These are phyloP conservation scores for Andrena camellia DNA, from an alignment of 2,888 invertebrate species.

Conservation along the genomic window DNA sequence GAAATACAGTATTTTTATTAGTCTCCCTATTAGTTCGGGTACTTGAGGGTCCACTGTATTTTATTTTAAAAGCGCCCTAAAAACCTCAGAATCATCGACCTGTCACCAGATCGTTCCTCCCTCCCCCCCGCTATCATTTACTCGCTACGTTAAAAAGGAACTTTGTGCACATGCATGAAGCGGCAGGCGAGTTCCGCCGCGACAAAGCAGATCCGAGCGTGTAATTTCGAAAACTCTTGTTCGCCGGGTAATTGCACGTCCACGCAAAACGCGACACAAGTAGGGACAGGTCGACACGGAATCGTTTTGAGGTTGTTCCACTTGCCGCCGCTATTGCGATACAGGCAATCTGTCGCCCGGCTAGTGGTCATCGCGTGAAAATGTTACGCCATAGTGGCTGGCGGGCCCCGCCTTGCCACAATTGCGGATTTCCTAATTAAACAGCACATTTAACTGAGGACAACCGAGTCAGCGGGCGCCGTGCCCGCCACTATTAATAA, in stretches of 20 bases:
- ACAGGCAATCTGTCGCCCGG: constrained; percentile 53
- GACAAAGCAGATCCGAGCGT: constrained; percentile 26
- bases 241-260: constrained; percentile 48
- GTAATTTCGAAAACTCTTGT: constrained; percentile 56
- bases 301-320: constrained; percentile 69
- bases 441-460: constrained; percentile 73
- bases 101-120: background rate
- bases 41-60: background rate
- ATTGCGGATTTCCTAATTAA: constrained; percentile 79
- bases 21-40: too few relatives aligned
- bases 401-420: constrained; percentile 63
- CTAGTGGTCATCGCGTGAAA: constrained; percentile 50
- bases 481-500: constrained; percentile 72
- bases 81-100: background rate
- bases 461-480: constrained; percentile 72
- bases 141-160: constrained; percentile 26
- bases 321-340: constrained; percentile 27
- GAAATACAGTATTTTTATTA: too few relatives aligned
- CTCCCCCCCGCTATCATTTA: background rate
- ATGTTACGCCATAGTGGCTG: constrained; percentile 17
- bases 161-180: background rate
- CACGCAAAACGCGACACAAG: constrained; percentile 41
- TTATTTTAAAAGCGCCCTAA: background rate
- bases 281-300: constrained; percentile 33
- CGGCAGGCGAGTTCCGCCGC: constrained; percentile 15